Percentiles rank a stretch among this genome's conserved stretches.
Evolutionary conservation across 2,888 invertebrate species (phyloP).

Genomic region (Tethea ocularis): DNA sequence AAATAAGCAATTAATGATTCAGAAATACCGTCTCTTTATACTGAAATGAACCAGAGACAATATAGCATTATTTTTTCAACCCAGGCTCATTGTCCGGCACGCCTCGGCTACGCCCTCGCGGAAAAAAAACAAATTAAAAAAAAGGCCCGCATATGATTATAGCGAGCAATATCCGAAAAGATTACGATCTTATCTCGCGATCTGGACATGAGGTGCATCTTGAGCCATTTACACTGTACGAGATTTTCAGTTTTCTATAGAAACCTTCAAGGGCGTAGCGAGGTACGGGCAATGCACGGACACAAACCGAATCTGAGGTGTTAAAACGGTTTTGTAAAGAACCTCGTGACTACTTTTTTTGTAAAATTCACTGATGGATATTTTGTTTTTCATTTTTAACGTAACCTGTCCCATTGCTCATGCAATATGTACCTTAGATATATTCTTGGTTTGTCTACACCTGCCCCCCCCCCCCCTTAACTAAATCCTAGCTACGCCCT

Average conservation of each 20-base stretch:
- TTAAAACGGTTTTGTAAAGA: too few relatives aligned
- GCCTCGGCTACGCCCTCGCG: slow-evolving; percentile 63
- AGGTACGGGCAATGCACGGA: too few relatives aligned
- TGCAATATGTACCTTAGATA: too few relatives aligned
- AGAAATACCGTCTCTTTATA: slow-evolving; percentile 5
- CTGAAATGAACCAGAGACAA: slow-evolving; percentile 4
- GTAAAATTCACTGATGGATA: too few relatives aligned
- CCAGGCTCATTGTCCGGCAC: slow-evolving; percentile 66
- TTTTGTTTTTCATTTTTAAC: too few relatives aligned
- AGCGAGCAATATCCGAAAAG: slow-evolving; percentile 82
- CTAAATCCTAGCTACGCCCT: too few relatives aligned
- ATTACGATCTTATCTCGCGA: slow-evolving; percentile 78
- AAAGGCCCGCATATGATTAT: slow-evolving; percentile 79
- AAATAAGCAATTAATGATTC: slow-evolving; percentile 9
- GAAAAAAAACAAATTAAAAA: slow-evolving; percentile 54
- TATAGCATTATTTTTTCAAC: slow-evolving; percentile 33
- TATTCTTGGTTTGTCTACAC: too few relatives aligned
- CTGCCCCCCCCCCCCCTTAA: too few relatives aligned
- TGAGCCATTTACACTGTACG: slow-evolving; percentile 61
- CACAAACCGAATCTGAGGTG: too few relatives aligned
- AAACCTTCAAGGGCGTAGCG: too few relatives aligned
- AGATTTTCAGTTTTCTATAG: slow-evolving; percentile 16
- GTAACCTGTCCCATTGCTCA: too few relatives aligned
- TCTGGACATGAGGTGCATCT: slow-evolving; percentile 72
- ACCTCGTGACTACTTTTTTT: too few relatives aligned